phyloP scores from a whole-genome alignment of 2,113 vertebrate genomes.

The Nyctereutes procyonoides region DNA sequence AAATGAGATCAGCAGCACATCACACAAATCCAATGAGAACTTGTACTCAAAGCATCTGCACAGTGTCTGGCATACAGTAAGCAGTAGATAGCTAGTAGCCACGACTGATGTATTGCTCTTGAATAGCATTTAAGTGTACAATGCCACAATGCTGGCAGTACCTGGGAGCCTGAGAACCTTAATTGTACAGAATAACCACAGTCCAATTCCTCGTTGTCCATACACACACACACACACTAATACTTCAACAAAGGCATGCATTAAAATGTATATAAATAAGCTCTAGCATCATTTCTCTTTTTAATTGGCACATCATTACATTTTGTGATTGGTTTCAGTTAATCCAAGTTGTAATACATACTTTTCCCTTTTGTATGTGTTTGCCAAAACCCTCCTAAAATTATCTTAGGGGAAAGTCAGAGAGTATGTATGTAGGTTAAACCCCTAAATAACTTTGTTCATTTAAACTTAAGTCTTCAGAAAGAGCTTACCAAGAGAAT shows the following conservation, averaged over 20 bases:
- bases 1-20: neutral
- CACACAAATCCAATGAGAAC: neutral
- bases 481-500: neutral
- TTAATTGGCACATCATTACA: neutral
- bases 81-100: neutral
- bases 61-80: neutral
- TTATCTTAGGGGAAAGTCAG: neutral
- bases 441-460: neutral
- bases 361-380: neutral
- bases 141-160: neutral
- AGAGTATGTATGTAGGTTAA: neutral
- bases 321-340: neutral
- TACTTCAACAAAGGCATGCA: neutral
- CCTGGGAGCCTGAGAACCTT: neutral
- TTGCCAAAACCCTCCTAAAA: constrained; percentile 13
- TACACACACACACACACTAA: neutral
- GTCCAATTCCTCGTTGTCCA: neutral
- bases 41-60: neutral
- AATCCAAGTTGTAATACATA: neutral
- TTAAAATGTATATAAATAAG: neutral
- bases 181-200: neutral
- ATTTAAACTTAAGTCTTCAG: constrained; percentile 28
- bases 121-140: neutral
- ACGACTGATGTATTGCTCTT: neutral
- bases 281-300: neutral